These are phyloP conservation scores for Hippasteria phrygiana DNA, from an alignment of 53 echinoderm and acorn worm species.

Conservation along the genomic window DNA sequence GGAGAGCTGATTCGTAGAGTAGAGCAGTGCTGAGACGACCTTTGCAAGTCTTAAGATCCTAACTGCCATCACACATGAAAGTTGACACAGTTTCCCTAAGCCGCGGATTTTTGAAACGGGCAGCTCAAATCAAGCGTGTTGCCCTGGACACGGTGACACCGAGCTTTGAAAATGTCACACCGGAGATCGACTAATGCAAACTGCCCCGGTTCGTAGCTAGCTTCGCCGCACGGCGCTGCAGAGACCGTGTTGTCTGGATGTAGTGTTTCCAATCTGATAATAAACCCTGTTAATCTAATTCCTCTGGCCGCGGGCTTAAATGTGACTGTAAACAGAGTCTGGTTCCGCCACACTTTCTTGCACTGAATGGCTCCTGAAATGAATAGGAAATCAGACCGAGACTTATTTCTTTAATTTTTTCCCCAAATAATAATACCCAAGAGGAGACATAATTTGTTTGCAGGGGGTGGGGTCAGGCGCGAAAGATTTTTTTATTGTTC, in stretches of 20 bases:
- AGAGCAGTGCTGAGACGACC: neutral
- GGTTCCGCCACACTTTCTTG: neutral
- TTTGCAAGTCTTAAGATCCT: neutral
- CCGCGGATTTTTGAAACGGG: neutral
- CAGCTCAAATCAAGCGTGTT: neutral
- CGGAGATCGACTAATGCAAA: neutral
- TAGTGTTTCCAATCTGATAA: neutral
- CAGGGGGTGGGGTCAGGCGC: too few relatives aligned
- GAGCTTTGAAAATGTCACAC: neutral
- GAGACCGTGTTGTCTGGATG: neutral
- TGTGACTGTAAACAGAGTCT: neutral
- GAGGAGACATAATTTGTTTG: too few relatives aligned
- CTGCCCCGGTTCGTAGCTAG: neutral
- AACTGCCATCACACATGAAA: neutral
- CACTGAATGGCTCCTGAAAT: neutral
- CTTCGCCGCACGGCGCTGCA: neutral
- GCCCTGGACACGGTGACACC: neutral
- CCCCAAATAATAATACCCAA: too few relatives aligned
- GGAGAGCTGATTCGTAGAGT: too few relatives aligned
- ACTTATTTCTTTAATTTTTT: neutral
- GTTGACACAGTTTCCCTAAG: constrained; percentile 39
- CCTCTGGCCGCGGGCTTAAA: neutral
- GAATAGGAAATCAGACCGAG: neutral
- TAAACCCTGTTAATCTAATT: neutral
- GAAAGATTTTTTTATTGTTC: too few relatives aligned